phyloP scores from a whole-genome alignment of 2,888 invertebrate genomes.

The Incurvaria masculella region DNA sequence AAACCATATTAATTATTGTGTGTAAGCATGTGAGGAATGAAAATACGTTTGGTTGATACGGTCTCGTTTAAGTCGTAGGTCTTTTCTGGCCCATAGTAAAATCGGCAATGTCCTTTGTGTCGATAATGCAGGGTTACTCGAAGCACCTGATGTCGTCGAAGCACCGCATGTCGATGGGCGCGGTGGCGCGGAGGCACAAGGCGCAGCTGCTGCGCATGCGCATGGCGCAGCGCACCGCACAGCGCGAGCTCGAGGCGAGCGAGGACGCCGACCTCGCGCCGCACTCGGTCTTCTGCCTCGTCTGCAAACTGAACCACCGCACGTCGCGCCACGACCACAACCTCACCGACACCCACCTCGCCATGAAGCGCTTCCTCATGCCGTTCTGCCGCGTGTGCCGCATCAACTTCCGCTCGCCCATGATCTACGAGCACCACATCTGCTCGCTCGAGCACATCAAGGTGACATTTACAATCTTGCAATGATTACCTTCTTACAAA shows the following conservation, averaged over 20 bases:
- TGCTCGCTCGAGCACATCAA: slow-evolving; percentile 78
- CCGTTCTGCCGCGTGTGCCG: slow-evolving; percentile 78
- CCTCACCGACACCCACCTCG: slow-evolving; percentile 74
- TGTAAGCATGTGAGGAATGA: too few relatives aligned
- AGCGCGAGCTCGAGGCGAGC: slow-evolving; percentile 73
- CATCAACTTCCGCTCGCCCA: slow-evolving; percentile 75
- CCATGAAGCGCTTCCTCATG: slow-evolving; percentile 81
- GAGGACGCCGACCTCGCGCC: slow-evolving; percentile 59
- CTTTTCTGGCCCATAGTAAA: too few relatives aligned
- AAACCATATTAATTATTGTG: too few relatives aligned
- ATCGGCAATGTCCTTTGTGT: too few relatives aligned
- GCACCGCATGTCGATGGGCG: slow-evolving; percentile 71
- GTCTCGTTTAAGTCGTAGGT: background rate
- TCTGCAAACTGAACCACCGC: slow-evolving; percentile 73
- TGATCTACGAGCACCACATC: slow-evolving; percentile 81
- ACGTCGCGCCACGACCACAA: slow-evolving; percentile 76
- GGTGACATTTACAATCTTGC: slow-evolving; percentile 38
- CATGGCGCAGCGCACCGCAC: slow-evolving; percentile 73
- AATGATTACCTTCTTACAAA: slow-evolving; percentile 3
- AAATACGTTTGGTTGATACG: too few relatives aligned
- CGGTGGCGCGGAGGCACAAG: slow-evolving; percentile 71
- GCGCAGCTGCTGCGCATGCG: slow-evolving; percentile 74
- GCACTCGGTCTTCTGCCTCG: slow-evolving; percentile 67
- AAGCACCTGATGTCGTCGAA: slow-evolving; percentile 68
- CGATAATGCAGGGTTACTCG: slow-evolving; percentile 60